Base-by-base conservation (phyloP, 2,113 vertebrate species). In the Gobio gobio region DNA sequence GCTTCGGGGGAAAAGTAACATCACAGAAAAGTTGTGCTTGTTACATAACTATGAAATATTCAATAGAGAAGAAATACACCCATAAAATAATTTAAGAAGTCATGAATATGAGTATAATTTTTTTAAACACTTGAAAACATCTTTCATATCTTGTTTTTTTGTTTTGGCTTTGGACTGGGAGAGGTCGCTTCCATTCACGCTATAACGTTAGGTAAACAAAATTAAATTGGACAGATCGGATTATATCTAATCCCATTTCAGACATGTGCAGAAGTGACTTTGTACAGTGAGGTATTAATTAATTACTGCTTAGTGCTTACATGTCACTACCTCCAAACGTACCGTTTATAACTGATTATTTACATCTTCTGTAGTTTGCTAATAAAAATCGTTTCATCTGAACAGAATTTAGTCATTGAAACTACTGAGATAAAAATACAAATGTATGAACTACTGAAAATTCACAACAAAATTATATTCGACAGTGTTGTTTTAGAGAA, bases 241-340 rank as follows among this genome's bases (percentile, higher is more conserved):
- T 86, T 86, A 78, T 78, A 66, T 58, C 54, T 86, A 86, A 87
- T 87, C 86, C 75, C 26, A 83, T 73, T 59, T 33, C n/a, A 78
- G 81, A 87, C 82, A 83, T 64, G 78, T 77, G 73, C 54, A 64
- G 40, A 82, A 86, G 49, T 54, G 64, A 73, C 73, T 85, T 56
- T 85, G 83, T 58, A 68, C 45, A 78, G 22, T 47, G 58, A 79
- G 84, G 64, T 85, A 70, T 45, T 79, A 24, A 59, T 72, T 59
- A 43, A 29, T 29, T 29, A 29, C 43, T 43, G 36, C 22, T 51
- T 51, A 45, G 43, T 40, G 40, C 43, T 49, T 40, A 54, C 18
- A 58, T 47, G 33, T 64, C 45, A 66, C 22, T 16, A 10, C 29
- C 16, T 9, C n/a, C 18, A 70, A 3, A 10, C 5, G 4, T 22